These are phyloP conservation scores for Laothoe populi DNA, from an alignment of 2,888 invertebrate species.

Conservation along the genomic window DNA sequence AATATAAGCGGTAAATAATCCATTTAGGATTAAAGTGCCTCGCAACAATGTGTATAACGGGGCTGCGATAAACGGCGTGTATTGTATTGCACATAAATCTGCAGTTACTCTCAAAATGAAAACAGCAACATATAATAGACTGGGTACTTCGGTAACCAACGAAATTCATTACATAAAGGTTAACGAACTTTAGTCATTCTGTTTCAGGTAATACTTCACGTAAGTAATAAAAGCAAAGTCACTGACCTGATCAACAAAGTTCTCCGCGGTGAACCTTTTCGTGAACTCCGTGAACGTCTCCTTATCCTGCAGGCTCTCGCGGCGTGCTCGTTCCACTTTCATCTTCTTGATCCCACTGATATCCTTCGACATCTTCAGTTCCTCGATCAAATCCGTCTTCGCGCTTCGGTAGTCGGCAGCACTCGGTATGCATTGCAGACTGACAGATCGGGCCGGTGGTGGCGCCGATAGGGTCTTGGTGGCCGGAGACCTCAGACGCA, in stretches of 20 bases:
- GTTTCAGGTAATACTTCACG: constrained; percentile 38
- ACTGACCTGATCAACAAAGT: constrained; percentile 95
- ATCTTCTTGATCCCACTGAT: constrained; percentile 97
- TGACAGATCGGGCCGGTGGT: constrained; percentile 87
- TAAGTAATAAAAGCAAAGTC: constrained; percentile 39
- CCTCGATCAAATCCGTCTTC: constrained; percentile 95
- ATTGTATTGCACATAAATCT: constrained; percentile 23
- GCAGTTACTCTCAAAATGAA: constrained; percentile 19
- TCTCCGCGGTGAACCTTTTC: constrained; percentile 92
- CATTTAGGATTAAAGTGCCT: constrained; percentile 19
- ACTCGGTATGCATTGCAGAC: constrained; percentile 89
- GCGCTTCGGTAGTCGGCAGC: constrained; percentile 88
- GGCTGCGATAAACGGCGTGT: constrained; percentile 19
- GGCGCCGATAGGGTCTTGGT: constrained; percentile 94
- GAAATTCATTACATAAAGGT: constrained; percentile 23
- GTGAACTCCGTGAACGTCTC: constrained; percentile 93
- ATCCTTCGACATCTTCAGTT: constrained; percentile 95
- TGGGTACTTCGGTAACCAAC: constrained; percentile 11
- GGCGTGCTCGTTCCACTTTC: constrained; percentile 94
- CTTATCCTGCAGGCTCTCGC: constrained; percentile 93
- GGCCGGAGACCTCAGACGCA: constrained; percentile 90
- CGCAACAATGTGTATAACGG: constrained; percentile 21
- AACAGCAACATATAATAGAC: constrained; percentile 9
- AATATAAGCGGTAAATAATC: constrained; percentile 22
- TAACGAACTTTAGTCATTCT: constrained; percentile 51